Evolutionary conservation across 2,888 invertebrate species (phyloP).

Genomic region (Lasioglossum malachurum): DNA sequence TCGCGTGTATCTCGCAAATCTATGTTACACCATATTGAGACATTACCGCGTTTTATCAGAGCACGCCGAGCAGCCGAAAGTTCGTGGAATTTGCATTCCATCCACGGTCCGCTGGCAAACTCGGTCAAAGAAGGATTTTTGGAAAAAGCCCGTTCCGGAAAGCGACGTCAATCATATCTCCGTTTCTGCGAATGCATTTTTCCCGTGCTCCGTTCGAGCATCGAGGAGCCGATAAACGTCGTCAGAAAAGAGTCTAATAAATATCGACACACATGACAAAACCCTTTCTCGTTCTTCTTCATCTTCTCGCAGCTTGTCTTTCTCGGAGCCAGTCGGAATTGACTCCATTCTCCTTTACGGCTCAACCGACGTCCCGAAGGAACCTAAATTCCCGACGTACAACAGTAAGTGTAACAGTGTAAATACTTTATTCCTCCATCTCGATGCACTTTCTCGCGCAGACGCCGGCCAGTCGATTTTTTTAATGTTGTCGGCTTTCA

Average conservation of each 20-base stretch:
- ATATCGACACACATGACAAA: slow-evolving; percentile 46
- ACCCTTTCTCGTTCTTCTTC: slow-evolving; percentile 7
- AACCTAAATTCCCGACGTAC: background rate
- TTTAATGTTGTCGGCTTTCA: background rate
- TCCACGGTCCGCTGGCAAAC: background rate
- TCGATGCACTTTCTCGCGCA: background rate
- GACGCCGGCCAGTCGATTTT: background rate
- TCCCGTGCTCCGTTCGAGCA: slow-evolving; percentile 7
- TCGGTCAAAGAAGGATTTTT: slow-evolving; percentile 3
- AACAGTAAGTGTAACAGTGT: background rate
- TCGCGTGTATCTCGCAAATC: background rate
- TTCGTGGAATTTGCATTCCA: background rate
- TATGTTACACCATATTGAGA: background rate
- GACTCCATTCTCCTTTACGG: background rate
- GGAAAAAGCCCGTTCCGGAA: background rate
- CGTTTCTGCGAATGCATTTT: background rate
- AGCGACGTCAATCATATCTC: slow-evolving; percentile 11
- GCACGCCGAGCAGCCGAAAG: background rate
- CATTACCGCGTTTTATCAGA: background rate
- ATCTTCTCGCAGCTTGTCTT: background rate
- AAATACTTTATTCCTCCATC: background rate
- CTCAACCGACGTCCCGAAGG: background rate
- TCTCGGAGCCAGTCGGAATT: background rate
- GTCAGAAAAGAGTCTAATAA: slow-evolving; percentile 36
- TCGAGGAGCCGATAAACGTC: slow-evolving; percentile 42